A percentile compares a stretch with the other conserved stretches of the same genome.
These are phyloP conservation scores for Plestiodon gilberti DNA, from an alignment of 2,113 vertebrate genomes.

Conservation along the genomic window DNA sequence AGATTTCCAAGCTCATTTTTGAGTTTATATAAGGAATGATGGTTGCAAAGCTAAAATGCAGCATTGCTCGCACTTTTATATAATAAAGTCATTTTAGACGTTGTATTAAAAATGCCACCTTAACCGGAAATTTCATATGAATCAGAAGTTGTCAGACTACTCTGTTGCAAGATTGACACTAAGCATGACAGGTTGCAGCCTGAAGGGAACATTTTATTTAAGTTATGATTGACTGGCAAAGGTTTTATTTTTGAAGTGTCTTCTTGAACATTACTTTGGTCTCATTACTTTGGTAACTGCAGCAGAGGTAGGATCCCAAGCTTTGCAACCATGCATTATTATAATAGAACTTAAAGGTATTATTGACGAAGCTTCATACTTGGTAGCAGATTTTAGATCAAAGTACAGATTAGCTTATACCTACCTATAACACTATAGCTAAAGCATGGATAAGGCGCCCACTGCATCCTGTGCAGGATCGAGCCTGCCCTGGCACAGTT, in stretches of 20 bases:
- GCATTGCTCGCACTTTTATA: background rate
- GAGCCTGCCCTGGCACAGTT: no score
- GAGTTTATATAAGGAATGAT: conserved; percentile 9
- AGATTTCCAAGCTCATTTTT: background rate
- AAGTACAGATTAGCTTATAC: no score
- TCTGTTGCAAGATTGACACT: conserved; percentile 1
- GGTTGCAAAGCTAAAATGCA: background rate
- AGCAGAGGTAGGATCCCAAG: background rate
- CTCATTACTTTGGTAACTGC: background rate
- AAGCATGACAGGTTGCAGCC: background rate
- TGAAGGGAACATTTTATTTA: conserved; percentile 10
- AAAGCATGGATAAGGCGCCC: no score
- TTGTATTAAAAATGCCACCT: background rate
- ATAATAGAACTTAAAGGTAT: background rate
- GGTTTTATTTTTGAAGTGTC: background rate
- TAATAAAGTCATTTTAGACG: background rate
- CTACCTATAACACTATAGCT: no score
- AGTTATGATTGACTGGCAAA: background rate
- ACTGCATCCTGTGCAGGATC: no score
- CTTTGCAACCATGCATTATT: background rate
- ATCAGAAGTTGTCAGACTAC: conserved; percentile 5
- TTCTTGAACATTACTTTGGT: background rate
- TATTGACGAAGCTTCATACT: background rate
- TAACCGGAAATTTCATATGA: conserved; percentile 3
- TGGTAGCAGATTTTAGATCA: no score